Percentiles rank a stretch among this genome's conserved stretches.
phyloP scores from a whole-genome alignment of 2,113 vertebrate genomes.

The Romanogobio albipinnatus region DNA sequence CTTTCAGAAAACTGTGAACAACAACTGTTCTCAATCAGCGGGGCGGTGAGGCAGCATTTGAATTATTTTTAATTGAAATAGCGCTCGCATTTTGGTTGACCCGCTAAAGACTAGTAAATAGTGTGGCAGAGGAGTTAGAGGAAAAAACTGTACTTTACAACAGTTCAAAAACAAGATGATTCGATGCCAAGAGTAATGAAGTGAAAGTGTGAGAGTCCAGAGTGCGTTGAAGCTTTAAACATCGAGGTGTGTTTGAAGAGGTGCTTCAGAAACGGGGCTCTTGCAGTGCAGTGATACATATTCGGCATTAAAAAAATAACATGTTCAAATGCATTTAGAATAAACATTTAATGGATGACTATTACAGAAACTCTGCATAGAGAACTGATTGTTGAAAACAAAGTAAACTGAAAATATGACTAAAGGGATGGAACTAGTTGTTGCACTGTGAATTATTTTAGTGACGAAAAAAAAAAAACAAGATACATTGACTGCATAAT shows the following conservation, averaged over 20 bases:
- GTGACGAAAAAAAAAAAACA: background rate
- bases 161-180: conserved; percentile 16
- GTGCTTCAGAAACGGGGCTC: conserved; percentile 11
- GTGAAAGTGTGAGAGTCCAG: conserved; percentile 8
- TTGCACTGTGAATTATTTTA: background rate
- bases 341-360: background rate
- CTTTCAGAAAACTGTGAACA: conserved; percentile 34
- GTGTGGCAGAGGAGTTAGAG: conserved; percentile 1
- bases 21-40: conserved; percentile 43
- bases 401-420: background rate
- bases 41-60: conserved; percentile 8
- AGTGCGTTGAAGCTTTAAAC: background rate
- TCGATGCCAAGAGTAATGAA: conserved; percentile 9
- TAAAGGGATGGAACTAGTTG: background rate
- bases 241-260: background rate
- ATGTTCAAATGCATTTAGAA: background rate
- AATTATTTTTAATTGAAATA: conserved; percentile 36
- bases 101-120: conserved; percentile 33
- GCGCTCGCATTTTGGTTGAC: background rate
- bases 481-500: background rate
- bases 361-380: background rate
- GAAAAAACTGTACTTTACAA: conserved; percentile 10
- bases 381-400: background rate
- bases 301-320: background rate
- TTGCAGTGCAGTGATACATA: background rate